Evolutionary conservation across 2,797 vertebrate genomes (phyloP).

Genomic region (Phalanger gymnotis): DNA sequence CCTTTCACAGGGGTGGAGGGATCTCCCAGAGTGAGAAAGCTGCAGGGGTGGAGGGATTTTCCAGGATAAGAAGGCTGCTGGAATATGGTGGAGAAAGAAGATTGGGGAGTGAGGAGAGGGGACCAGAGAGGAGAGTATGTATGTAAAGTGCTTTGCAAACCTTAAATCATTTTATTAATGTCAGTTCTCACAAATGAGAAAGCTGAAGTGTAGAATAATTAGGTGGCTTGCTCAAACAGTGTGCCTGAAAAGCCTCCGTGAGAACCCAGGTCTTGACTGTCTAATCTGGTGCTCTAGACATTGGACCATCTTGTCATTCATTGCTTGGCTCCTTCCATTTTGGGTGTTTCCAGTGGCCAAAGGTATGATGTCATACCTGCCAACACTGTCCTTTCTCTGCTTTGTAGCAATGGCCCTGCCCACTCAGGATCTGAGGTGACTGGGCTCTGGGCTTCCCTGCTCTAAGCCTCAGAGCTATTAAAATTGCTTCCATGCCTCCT

Average conservation of each 20-base stretch:
- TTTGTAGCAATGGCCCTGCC: conserved; percentile 6
- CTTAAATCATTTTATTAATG: neutral
- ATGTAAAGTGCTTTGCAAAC: neutral
- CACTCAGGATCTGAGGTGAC: neutral
- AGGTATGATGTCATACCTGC: neutral
- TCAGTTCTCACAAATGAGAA: neutral
- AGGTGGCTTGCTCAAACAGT: neutral
- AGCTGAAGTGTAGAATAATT: neutral
- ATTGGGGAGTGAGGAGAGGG: neutral
- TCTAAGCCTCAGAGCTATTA: conserved; percentile 45
- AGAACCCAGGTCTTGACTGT: neutral
- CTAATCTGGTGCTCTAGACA: neutral
- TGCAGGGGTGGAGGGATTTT: neutral
- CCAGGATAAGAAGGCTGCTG: neutral
- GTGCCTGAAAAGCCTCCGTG: neutral
- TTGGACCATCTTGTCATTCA: neutral
- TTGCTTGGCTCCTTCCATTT: neutral
- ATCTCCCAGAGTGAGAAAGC: neutral
- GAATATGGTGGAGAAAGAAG: neutral
- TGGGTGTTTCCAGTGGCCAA: neutral
- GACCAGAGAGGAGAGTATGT: neutral
- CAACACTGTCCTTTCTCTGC: neutral
- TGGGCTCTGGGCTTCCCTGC: neutral
- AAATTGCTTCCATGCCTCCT: conserved; percentile 48
- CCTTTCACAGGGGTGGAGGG: no score